A percentile compares a stretch with the other conserved stretches of the same genome.
Evolutionary conservation across 2,797 vertebrate genomes (phyloP).

Genomic region (Hirundo rustica): DNA sequence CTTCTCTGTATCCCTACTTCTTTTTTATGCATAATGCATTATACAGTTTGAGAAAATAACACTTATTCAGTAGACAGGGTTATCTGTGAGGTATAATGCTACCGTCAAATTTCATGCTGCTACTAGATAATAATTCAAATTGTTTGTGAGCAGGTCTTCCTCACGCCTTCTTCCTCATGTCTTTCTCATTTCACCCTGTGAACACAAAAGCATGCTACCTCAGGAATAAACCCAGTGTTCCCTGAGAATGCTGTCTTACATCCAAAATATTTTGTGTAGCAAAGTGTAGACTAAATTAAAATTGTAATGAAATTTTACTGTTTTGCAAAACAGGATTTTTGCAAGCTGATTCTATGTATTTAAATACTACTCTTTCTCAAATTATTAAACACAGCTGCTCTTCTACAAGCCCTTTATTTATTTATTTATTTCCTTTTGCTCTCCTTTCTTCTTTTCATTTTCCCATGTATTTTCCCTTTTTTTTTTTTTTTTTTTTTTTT

Average conservation of each 20-base stretch:
- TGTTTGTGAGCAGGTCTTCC: not conserved
- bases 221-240: not conserved
- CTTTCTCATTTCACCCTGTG: not conserved
- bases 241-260: not conserved
- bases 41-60: not conserved
- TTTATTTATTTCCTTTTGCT: not conserved
- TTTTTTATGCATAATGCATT: not conserved
- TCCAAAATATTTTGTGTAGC: not conserved
- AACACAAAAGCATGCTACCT: not conserved
- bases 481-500: accelerated
- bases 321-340: not conserved
- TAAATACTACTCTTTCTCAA: not conserved
- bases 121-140: not conserved
- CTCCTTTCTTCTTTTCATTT: not conserved
- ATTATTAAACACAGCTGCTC: not conserved
- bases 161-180: not conserved
- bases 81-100: not conserved
- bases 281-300: not conserved
- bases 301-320: not conserved
- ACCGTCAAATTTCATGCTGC: not conserved
- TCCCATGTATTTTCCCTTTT: accelerated
- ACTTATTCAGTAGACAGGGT: not conserved
- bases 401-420: not conserved
- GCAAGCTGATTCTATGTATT: not conserved
- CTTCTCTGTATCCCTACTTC: not conserved